Conservation (phyloP, 2,113 vertebrate genomes). For the Hymenochirus boettgeri region DNA sequence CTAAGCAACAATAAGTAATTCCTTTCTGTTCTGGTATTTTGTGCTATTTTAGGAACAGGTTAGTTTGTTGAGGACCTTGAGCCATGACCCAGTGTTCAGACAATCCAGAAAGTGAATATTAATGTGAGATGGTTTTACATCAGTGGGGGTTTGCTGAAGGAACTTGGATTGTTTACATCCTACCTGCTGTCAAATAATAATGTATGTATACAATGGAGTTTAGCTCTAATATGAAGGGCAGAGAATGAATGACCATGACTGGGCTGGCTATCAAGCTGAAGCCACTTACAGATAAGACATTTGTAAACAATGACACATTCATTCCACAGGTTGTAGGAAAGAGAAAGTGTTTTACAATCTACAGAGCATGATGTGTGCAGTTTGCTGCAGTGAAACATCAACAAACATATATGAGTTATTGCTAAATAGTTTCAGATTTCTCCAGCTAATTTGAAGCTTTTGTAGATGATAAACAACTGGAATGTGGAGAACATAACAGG, state of each 20-base stretch:
- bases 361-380: slow-evolving; percentile 6
- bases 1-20: too few relatives aligned
- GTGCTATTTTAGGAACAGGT: not conserved
- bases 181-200: slow-evolving; percentile 28
- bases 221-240: slow-evolving; percentile 23
- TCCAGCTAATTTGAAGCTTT: not conserved
- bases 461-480: not conserved
- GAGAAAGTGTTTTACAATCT: slow-evolving; percentile 9
- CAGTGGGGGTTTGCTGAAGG: not conserved
- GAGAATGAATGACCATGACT: slow-evolving; percentile 20
- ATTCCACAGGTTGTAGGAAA: slow-evolving; percentile 8
- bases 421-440: not conserved
- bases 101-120: not conserved
- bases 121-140: slow-evolving; percentile 7
- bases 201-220: slow-evolving; percentile 20
- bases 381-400: slow-evolving; percentile 7
- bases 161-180: slow-evolving; percentile 5
- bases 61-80: not conserved
- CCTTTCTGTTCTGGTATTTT: too few relatives aligned
- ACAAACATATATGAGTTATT: slow-evolving; percentile 23
- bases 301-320: slow-evolving; percentile 24
- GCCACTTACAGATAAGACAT: slow-evolving; percentile 26
- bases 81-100: slow-evolving; percentile 9
- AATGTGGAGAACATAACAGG: not conserved
- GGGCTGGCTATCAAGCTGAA: slow-evolving; percentile 25